Evolutionary conservation across 2,888 invertebrate genomes (phyloP).

Genomic region (Diarsia mendica): DNA sequence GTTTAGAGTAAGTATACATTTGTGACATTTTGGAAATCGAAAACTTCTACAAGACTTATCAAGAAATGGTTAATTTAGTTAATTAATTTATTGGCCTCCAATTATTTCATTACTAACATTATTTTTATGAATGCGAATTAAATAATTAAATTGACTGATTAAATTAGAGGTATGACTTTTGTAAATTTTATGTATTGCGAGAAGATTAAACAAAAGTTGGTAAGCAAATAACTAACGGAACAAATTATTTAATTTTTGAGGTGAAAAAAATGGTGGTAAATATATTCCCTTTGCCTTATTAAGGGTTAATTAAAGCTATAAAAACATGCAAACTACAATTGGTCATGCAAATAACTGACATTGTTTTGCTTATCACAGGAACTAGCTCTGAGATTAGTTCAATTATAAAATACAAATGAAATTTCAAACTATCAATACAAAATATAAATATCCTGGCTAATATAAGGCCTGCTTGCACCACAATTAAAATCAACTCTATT

Average conservation of each 20-base stretch:
- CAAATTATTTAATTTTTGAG: too few species aligned
- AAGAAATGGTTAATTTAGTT: neutral
- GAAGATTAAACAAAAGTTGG: neutral
- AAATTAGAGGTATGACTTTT: neutral
- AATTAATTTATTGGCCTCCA: too few species aligned
- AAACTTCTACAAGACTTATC: neutral
- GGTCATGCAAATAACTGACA: slow-evolving; percentile 49
- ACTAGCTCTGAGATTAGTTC: slow-evolving; percentile 49
- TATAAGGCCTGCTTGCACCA: neutral
- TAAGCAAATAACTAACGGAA: too few species aligned
- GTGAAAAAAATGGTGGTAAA: too few species aligned
- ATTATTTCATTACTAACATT: too few species aligned
- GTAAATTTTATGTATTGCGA: too few species aligned
- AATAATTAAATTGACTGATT: too few species aligned
- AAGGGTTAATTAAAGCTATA: slow-evolving; percentile 2
- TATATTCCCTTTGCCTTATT: too few species aligned
- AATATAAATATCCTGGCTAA: slow-evolving; percentile 11
- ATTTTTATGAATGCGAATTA: too few species aligned
- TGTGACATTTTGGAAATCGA: neutral
- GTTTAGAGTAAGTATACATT: neutral
- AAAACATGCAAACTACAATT: slow-evolving; percentile 29
- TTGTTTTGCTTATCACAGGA: slow-evolving; percentile 84
- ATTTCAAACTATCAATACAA: slow-evolving; percentile 1
- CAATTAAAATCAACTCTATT: neutral
- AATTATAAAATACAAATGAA: slow-evolving; percentile 42